phyloP scores from a whole-genome alignment of 2,797 vertebrate genomes.

The Rhyacichthys aspro region DNA sequence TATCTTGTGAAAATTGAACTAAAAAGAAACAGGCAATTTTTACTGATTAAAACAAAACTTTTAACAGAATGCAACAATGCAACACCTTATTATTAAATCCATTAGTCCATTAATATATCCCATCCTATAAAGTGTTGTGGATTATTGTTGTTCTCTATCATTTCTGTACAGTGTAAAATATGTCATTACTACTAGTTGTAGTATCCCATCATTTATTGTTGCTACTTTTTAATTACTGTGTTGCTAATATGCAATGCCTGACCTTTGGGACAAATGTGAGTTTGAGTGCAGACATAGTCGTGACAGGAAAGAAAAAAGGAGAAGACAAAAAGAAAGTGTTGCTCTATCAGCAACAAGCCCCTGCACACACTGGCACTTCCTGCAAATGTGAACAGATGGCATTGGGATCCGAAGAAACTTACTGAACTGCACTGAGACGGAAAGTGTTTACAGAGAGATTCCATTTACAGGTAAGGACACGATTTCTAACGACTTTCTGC shows the following conservation, averaged over 20 bases:
- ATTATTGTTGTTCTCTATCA: no score
- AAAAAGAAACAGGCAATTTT: neutral
- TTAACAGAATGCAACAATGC: neutral
- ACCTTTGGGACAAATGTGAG: neutral
- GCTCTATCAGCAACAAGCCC: neutral
- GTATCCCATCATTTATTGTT: neutral
- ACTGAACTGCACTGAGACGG: constrained; percentile 3
- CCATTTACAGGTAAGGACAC: constrained; percentile 45
- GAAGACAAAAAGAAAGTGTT: constrained; percentile 59
- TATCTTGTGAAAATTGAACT: neutral
- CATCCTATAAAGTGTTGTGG: no score
- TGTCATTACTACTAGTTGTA: neutral
- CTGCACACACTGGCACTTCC: neutral
- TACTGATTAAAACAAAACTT: neutral
- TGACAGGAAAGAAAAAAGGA: constrained; percentile 71
- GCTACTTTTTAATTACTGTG: no score
- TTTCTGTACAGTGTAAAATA: no score
- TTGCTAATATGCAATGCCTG: neutral
- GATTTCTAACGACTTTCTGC: neutral
- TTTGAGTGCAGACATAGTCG: neutral
- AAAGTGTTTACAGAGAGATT: neutral
- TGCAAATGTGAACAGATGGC: constrained; percentile 1
- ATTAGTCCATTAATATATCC: no score
- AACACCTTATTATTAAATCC: neutral
- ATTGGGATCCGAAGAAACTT: neutral